Base-by-base conservation (phyloP, 2,113 vertebrate species). In the Pimephales promelas region DNA sequence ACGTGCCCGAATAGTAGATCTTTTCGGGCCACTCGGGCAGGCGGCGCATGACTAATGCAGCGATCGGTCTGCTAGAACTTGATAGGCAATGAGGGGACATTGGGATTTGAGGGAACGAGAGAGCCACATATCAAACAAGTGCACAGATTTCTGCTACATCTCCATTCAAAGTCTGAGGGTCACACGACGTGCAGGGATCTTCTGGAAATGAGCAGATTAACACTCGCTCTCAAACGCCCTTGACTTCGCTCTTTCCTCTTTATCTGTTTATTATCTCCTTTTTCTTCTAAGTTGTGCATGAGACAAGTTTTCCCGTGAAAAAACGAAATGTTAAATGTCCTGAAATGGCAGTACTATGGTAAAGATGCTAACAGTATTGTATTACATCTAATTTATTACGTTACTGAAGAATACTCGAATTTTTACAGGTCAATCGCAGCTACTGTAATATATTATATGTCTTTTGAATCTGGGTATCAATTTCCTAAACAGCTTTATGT, bases 1-100 rank as follows among this genome's bases (percentile, higher is more conserved):
- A 86, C 85, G 61, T 61, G 78, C 34, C 84, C 73, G 28, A 66
- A 71, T 68, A 31, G 71, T 76, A 86, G 83, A 76, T 71, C 52
- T 62, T 72, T 84, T 83, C 40, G 24, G 81, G 91, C 91, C 87
- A 86, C 76, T 91, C 92, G 90, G 87, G 90, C 88, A 91, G 90
- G 70, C 89, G 84, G 83, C 86, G 89, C 92, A 86, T 93, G 92
- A 93, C 93, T 91, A 94, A 94, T 88, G 84, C 77, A 86, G 82
- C 88, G 87, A 91, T 91, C 89, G 89, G 89, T 88, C 83, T 88
- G 85, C 74, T 54, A 92, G 90, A 93, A 94, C 28, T 83, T 56
- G 88, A 94, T 89, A 91, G 85, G 74, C 84, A 91, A 88, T 84
- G 79, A 88, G 84, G 85, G 82, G 82, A 87, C 86, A 83, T 87